phyloP scores from a whole-genome alignment of 2,797 vertebrate genomes.

The Okamejei kenojei region DNA sequence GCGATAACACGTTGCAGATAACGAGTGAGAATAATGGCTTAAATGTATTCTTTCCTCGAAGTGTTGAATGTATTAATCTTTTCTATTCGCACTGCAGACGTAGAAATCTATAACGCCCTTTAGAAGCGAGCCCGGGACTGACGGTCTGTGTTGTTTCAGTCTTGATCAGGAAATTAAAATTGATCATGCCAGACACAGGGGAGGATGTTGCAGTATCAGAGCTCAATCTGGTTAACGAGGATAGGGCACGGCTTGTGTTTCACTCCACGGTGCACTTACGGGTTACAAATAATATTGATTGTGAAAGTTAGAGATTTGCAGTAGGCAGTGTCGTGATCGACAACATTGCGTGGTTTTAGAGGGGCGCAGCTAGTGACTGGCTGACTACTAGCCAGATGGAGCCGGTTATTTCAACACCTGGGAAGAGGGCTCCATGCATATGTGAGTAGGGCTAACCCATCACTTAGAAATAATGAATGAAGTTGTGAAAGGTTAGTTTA shows the following conservation, averaged over 20 bases:
- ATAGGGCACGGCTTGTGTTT: conserved; percentile 50
- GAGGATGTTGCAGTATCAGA: conserved; percentile 51
- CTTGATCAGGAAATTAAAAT: conserved; percentile 61
- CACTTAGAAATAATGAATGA: conserved; percentile 61
- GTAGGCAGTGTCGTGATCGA: conserved; percentile 40
- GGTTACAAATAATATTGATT: conserved; percentile 60
- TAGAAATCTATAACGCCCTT: conserved; percentile 56
- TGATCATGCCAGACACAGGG: conserved; percentile 59
- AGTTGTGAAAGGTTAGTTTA: conserved; percentile 60
- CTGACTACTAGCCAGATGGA: conserved; percentile 45
- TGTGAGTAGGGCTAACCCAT: conserved; percentile 55
- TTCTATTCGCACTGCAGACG: conserved; percentile 46
- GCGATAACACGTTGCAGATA: conserved; percentile 41
- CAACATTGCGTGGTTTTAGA: conserved; percentile 47
- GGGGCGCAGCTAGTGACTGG: conserved; percentile 48
- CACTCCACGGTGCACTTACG: conserved; percentile 50
- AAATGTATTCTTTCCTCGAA: conserved; percentile 51
- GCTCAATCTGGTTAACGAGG: conserved; percentile 58
- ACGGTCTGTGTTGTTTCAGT: conserved; percentile 52
- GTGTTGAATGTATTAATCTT: conserved; percentile 50
- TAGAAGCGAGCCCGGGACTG: conserved; percentile 53
- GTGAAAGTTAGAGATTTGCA: conserved; percentile 49
- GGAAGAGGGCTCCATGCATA: conserved; percentile 59
- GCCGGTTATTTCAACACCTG: conserved; percentile 56
- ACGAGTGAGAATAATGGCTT: conserved; percentile 49